A percentile compares a stretch with the other conserved stretches of the same genome.
These are phyloP conservation scores for Acanthopagrus latus DNA, from an alignment of 2,797 vertebrate species.

Conservation along the genomic window DNA sequence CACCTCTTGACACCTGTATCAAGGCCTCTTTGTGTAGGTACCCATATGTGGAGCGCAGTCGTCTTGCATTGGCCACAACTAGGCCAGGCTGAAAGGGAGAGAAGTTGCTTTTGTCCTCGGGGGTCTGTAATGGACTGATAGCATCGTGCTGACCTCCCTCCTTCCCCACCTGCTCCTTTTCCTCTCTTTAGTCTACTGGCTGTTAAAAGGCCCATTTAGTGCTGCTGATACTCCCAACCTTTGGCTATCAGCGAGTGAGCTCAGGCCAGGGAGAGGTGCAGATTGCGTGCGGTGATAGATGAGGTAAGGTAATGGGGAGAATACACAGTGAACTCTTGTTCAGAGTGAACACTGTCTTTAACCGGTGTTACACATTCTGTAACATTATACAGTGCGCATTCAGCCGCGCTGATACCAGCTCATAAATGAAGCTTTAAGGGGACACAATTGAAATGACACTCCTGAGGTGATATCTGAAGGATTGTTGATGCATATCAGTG, in stretches of 20 bases:
- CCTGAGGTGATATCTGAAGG: constrained; percentile 33
- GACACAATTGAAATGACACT: constrained; percentile 29
- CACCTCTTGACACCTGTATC: constrained; percentile 82
- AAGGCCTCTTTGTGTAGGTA: constrained; percentile 72
- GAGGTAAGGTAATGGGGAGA: constrained; percentile 48
- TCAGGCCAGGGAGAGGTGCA: constrained; percentile 43
- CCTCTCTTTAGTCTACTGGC: constrained; percentile 65
- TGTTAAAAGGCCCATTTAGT: constrained; percentile 74
- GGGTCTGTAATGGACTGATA: constrained; percentile 84
- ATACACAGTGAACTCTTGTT: constrained; percentile 63
- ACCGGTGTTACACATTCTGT: constrained; percentile 43
- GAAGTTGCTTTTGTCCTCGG: constrained; percentile 76
- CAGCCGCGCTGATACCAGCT: constrained; percentile 31
- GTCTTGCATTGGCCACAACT: constrained; percentile 75
- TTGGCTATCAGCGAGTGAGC: constrained; percentile 61
- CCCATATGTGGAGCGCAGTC: constrained; percentile 61
- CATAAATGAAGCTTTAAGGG: constrained; percentile 45
- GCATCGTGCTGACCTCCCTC: constrained; percentile 78
- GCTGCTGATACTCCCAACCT: constrained; percentile 73
- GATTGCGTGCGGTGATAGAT: constrained; percentile 66
- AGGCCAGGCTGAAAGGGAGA: constrained; percentile 79
- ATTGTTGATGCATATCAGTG: constrained; percentile 34
- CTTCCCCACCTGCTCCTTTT: constrained; percentile 66
- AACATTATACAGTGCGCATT: constrained; percentile 48
- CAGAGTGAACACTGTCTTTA: constrained; percentile 34